A percentile compares a stretch with the other conserved stretches of the same genome.
Evolutionary conservation across 2,888 invertebrate species (phyloP).

Genomic region (Pristionchus japonicus): DNA sequence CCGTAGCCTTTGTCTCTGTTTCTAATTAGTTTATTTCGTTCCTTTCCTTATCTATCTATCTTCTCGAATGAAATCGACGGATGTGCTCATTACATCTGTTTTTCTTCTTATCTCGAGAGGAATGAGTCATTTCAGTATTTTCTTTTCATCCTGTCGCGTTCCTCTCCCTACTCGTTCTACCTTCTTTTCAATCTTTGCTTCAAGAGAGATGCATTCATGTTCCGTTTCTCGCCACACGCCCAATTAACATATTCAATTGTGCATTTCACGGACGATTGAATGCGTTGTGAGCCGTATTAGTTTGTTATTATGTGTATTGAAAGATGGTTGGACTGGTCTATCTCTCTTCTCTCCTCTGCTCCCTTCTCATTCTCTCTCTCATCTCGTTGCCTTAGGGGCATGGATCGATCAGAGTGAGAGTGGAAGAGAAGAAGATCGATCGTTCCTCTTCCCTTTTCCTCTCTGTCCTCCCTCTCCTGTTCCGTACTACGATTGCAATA

Average conservation of each 20-base stretch:
- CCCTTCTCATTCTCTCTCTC: constrained; percentile 17
- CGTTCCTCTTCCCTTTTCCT: constrained; percentile 37
- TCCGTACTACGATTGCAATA: neutral
- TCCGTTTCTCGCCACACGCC: constrained; percentile 10
- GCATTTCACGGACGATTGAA: neutral
- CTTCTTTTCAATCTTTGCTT: constrained; percentile 18
- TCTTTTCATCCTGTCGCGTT: neutral
- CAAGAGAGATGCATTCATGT: constrained; percentile 8
- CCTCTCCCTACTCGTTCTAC: constrained; percentile 11
- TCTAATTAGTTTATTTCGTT: neutral
- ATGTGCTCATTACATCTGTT: constrained; percentile 19
- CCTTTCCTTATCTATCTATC: constrained; percentile 38
- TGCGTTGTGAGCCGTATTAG: constrained; percentile 21
- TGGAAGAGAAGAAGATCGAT: constrained; percentile 32
- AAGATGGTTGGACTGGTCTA: constrained; percentile 35
- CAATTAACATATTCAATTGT: constrained; percentile 40
- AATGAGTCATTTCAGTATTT: constrained; percentile 40
- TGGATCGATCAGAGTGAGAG: constrained; percentile 34
- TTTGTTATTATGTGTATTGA: constrained; percentile 31
- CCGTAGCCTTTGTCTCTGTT: neutral
- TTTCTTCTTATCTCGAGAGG: neutral
- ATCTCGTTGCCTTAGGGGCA: constrained; percentile 28
- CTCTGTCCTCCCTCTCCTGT: constrained; percentile 24
- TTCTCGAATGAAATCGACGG: neutral
- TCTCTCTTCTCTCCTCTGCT: neutral